These are phyloP conservation scores for Dusona sp. DNA, from an alignment of 2,888 invertebrate genomes.

Conservation along the genomic window DNA sequence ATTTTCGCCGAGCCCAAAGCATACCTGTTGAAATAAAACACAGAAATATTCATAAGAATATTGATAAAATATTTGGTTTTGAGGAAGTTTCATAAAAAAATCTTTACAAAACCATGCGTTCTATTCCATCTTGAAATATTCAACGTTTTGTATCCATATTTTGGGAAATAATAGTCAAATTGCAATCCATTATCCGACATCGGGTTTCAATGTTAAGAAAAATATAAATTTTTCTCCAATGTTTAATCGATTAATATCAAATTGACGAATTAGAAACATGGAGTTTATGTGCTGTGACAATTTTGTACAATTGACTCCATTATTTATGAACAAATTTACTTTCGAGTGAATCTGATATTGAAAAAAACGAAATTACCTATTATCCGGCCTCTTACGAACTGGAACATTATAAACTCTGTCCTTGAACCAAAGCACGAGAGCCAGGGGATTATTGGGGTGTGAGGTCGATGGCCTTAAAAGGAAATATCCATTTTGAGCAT, in stretches of 20 bases:
- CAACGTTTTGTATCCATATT: neutral
- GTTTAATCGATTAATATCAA: neutral
- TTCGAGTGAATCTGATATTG: neutral
- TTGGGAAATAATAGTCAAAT: neutral
- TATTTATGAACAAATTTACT: neutral
- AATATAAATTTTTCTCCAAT: neutral
- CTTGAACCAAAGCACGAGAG: slow-evolving; percentile 82
- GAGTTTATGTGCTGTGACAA: slow-evolving; percentile 17
- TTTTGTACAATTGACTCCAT: slow-evolving; percentile 21
- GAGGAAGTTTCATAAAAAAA: neutral
- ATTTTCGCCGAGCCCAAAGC: slow-evolving; percentile 83
- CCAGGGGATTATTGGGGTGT: slow-evolving; percentile 83
- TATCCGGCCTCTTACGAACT: slow-evolving; percentile 82
- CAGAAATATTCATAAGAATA: neutral
- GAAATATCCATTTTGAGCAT: slow-evolving; percentile 82
- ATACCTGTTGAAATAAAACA: slow-evolving; percentile 74
- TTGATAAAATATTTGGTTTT: neutral
- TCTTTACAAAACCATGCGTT: neutral
- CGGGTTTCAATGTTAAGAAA: neutral
- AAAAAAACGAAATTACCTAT: slow-evolving; percentile 75
- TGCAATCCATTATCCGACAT: neutral
- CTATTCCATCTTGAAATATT: neutral
- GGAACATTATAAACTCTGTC: slow-evolving; percentile 83
- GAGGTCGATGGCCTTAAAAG: slow-evolving; percentile 82
- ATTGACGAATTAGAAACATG: slow-evolving; percentile 11